phyloP scores from a whole-genome alignment of 1,140 invertebrate genomes.

The Drosophila obscura region DNA sequence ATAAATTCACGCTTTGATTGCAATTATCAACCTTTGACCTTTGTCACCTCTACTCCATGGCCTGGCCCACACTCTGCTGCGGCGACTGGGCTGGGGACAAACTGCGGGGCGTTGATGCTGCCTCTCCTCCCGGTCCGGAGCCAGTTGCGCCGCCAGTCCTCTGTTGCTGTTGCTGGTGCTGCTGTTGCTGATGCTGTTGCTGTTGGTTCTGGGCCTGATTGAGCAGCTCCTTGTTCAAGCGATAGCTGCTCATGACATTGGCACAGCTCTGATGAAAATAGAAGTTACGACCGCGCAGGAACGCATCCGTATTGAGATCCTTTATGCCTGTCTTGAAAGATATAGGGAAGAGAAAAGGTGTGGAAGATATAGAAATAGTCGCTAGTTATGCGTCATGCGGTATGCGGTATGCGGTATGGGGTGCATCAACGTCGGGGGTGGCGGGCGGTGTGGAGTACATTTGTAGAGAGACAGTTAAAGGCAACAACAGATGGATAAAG shows the following conservation, averaged over 20 bases:
- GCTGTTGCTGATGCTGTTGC: slow-evolving; percentile 20
- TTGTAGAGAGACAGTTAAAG: slow-evolving; percentile 18
- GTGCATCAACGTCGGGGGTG: not conserved
- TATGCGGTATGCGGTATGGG: too few species aligned
- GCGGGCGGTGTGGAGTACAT: too few species aligned
- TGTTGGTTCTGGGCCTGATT: slow-evolving; percentile 68
- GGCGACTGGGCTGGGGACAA: slow-evolving; percentile 70
- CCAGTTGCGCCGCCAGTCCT: slow-evolving; percentile 10
- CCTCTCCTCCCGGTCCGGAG: slow-evolving; percentile 18
- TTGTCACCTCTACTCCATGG: slow-evolving; percentile 46
- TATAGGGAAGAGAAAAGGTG: slow-evolving; percentile 12
- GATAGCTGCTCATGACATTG: slow-evolving; percentile 81
- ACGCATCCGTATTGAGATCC: slow-evolving; percentile 79
- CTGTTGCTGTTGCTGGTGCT: slow-evolving; percentile 40
- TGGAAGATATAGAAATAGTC: slow-evolving; percentile 23
- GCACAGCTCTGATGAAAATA: slow-evolving; percentile 83
- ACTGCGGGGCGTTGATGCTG: slow-evolving; percentile 61
- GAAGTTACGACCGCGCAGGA: slow-evolving; percentile 81
- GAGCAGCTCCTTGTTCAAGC: slow-evolving; percentile 76
- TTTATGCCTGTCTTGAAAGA: slow-evolving; percentile 83
- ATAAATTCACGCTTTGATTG: slow-evolving; percentile 80
- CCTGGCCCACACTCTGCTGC: slow-evolving; percentile 64
- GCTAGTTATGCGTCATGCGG: too few species aligned
- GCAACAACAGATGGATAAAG: slow-evolving; percentile 1
- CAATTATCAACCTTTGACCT: slow-evolving; percentile 32